A percentile compares a stretch with the other conserved stretches of the same genome.
phyloP scores from a whole-genome alignment of 2,113 vertebrate genomes.

The Etheostoma spectabile region DNA sequence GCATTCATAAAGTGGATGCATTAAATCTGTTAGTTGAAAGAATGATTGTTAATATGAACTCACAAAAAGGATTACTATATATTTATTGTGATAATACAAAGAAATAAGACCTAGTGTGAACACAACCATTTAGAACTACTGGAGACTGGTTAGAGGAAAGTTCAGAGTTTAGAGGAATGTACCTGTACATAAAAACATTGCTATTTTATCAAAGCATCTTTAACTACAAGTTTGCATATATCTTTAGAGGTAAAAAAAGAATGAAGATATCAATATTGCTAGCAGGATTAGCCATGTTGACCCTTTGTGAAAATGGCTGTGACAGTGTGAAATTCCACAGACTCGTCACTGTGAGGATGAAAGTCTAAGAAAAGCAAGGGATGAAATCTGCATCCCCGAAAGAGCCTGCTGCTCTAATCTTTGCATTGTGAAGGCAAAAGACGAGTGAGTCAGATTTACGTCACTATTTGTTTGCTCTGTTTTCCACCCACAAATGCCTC shows the following conservation, averaged over 20 bases:
- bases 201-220: constrained; percentile 45
- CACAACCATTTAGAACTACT: constrained; percentile 25
- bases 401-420: constrained; percentile 82
- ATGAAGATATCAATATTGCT: constrained; percentile 46
- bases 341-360: constrained; percentile 79
- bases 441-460: constrained; percentile 86
- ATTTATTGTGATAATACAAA: constrained; percentile 49
- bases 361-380: constrained; percentile 82
- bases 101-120: constrained; percentile 16
- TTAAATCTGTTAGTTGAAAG: constrained; percentile 30
- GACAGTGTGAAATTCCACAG: constrained; percentile 84
- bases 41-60: constrained; percentile 37
- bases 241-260: constrained; percentile 50
- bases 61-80: constrained; percentile 42
- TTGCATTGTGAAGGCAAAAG: constrained; percentile 82
- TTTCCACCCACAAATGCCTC: constrained; percentile 78
- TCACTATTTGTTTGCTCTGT: constrained; percentile 82
- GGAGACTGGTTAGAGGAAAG: too few species aligned
- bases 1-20: constrained; percentile 14
- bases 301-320: constrained; percentile 80
- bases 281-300: constrained; percentile 66
- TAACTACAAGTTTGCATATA: constrained; percentile 28
- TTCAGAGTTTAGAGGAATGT: constrained; percentile 11
- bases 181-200: constrained; percentile 19
- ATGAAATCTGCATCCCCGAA: constrained; percentile 79